Conservation (phyloP, 1,140 invertebrate species). For the Bombus superbus region DNA sequence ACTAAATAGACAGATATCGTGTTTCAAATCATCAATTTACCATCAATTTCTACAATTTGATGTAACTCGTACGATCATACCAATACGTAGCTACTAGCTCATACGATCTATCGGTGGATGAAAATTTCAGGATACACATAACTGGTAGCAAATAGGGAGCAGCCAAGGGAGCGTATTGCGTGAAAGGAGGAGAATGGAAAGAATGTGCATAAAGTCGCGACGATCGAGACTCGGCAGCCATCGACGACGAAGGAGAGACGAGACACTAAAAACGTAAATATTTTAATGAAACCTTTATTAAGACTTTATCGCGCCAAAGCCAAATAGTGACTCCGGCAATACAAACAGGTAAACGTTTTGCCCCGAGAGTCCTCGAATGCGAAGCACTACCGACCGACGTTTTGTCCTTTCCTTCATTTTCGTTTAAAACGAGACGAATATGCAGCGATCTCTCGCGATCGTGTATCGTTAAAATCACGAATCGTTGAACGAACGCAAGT, state of each 20-base stretch:
- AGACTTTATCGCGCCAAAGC: conserved; percentile 71
- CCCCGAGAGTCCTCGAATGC: conserved; percentile 48
- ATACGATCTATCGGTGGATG: not conserved
- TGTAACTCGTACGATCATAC: no score
- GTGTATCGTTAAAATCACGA: not conserved
- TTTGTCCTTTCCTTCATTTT: conserved; percentile 2
- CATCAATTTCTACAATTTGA: not conserved
- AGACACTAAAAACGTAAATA: conserved; percentile 11
- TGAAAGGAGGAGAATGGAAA: not conserved
- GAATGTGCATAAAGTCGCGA: not conserved
- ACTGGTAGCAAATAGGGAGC: not conserved
- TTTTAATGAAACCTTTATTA: conserved; percentile 80
- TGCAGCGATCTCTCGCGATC: not conserved
- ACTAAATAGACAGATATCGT: no score
- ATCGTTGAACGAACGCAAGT: not conserved
- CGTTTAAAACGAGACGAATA: not conserved
- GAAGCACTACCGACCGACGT: conserved; percentile 43
- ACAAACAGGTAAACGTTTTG: conserved; percentile 70
- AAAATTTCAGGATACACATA: not conserved
- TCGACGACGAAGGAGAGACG: not conserved
- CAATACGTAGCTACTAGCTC: no score
- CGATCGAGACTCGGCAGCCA: not conserved
- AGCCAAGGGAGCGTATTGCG: not conserved
- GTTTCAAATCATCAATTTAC: not conserved
- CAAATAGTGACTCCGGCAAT: conserved; percentile 72